phyloP scores from a whole-genome alignment of 2,113 vertebrate genomes.

The Astatoreochromis straeleni region DNA sequence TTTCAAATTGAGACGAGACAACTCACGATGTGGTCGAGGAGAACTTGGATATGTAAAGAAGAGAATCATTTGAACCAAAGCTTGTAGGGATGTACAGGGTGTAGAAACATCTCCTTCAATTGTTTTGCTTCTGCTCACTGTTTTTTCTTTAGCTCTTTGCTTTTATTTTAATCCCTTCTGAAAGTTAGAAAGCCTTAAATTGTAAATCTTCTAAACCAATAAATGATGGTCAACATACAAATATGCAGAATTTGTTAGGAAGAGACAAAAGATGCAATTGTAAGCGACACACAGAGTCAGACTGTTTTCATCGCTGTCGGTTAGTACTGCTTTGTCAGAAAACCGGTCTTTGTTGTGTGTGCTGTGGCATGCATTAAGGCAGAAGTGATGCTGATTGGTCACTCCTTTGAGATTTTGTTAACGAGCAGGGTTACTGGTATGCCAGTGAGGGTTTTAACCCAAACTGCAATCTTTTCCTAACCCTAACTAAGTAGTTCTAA shows the following conservation, averaged over 20 bases:
- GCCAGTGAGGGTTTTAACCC: not conserved
- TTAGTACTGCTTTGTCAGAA: not conserved
- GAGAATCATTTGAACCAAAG: not conserved
- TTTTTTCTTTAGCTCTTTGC: not conserved
- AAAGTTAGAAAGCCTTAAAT: not conserved
- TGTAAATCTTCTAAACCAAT: not conserved
- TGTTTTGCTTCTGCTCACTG: not conserved
- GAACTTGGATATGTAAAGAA: not conserved
- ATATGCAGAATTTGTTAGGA: not conserved
- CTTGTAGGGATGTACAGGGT: not conserved
- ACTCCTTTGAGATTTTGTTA: not conserved
- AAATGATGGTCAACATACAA: not conserved
- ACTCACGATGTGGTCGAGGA: not conserved
- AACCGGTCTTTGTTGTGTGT: not conserved
- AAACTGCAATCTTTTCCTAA: not conserved
- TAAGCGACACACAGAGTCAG: not conserved
- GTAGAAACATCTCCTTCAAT: not conserved
- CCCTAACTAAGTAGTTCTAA: not conserved
- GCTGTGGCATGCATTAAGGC: not conserved
- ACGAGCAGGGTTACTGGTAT: not conserved
- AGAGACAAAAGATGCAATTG: not conserved
- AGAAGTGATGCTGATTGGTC: not conserved
- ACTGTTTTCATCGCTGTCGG: not conserved
- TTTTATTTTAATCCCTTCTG: not conserved
- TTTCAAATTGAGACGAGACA: not conserved